phyloP scores from a whole-genome alignment of 2,797 vertebrate genomes.

The Eospalax fontanierii region DNA sequence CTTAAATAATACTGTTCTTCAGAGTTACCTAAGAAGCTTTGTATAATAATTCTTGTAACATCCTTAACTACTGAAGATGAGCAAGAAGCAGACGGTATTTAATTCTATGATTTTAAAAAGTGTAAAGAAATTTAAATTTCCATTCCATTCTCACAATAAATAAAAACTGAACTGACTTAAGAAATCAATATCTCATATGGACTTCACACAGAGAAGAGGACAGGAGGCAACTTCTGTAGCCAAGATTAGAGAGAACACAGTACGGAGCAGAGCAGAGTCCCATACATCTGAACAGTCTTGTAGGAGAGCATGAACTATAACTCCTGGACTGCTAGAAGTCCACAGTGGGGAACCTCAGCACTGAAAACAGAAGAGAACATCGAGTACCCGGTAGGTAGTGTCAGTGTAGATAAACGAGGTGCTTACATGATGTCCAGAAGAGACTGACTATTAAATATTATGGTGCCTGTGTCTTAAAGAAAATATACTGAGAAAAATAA shows the following conservation, averaged over 20 bases:
- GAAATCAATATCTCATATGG: neutral
- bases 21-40: neutral
- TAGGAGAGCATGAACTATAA: neutral
- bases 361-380: neutral
- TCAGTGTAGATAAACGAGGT: neutral
- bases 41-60: neutral
- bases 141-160: neutral
- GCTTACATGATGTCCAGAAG: neutral
- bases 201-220: neutral
- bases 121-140: neutral
- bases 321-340: neutral
- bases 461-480: neutral
- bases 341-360: neutral
- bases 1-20: neutral
- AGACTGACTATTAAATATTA: neutral
- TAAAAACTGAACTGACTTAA: neutral
- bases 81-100: neutral
- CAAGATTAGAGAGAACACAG: neutral
- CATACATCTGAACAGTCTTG: neutral
- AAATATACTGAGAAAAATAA: neutral
- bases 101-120: neutral
- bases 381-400: neutral
- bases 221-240: neutral
- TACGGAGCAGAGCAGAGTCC: neutral
- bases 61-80: neutral